Evolutionary conservation across 2,797 vertebrate genomes (phyloP), one percentile per base, ranked within the genome.

Genomic region (Acipenser ruthenus): DNA sequence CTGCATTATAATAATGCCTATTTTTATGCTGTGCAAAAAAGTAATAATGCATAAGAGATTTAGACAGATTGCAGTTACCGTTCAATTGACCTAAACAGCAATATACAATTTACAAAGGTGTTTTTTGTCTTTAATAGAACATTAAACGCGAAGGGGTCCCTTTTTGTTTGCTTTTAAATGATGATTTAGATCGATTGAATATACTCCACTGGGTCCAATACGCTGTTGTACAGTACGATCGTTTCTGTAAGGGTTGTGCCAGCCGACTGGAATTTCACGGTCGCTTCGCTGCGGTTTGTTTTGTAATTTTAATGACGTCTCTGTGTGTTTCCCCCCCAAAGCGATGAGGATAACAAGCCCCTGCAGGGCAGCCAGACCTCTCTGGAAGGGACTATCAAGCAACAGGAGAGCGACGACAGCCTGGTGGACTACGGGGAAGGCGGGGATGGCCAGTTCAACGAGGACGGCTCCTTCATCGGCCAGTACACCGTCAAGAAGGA

Each of bases 401-500:
- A 89, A 72, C 88, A 89, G 68, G 97, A 98, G 74, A 99, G 96
- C 0, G 96, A 98, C 0, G 96, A 99, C 86, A 99, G 97, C 79
- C 83, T 99, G 79, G 96, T 97, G 77, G 96, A 99, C 87, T 99
- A 99, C 0, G 96, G 96, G 0, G 97, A 99, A 71, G 96, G 96
- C 0, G 96, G 95, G 0, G 95, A 99, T 0, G 96, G 96, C 4
- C 95, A 99, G 83, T 99, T 99, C 78, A 98, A 99, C 0, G 97
- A 99, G 75, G 96, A 99, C 0, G 97, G 97, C 64, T 99, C 96
- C 50, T 99, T 99, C 78, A 99, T 99, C 3, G 97, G 97, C 75
- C 97, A 99, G 83, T 99, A 99, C 88, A 98, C 96, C 0, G 97
- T 98, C 75, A 98, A 93, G 86, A 99, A 99, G 84, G 97, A 99